Evolutionary conservation across 2,113 vertebrate species (phyloP).

Genomic region (Pedetes capensis): DNA sequence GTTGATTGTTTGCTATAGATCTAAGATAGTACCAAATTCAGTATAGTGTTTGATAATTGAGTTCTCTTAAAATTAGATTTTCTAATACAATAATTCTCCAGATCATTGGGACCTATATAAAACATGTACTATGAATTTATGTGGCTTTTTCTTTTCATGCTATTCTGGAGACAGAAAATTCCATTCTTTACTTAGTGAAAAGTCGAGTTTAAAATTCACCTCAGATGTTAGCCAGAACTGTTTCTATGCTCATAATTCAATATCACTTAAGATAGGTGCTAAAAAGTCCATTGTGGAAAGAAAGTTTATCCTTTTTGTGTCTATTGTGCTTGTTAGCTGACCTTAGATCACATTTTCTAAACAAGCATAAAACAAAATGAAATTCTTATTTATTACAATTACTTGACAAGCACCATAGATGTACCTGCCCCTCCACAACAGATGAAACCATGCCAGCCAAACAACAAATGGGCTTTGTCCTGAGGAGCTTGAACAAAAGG

Average conservation of each 20-base stretch:
- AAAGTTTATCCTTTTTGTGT: conserved; percentile 1
- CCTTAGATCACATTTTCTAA: conserved; percentile 44
- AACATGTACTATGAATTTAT: neutral
- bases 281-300: conserved; percentile 14
- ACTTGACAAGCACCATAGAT: neutral
- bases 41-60: neutral
- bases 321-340: conserved; percentile 41
- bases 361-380: neutral
- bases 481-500: neutral
- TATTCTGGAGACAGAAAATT: conserved; percentile 4
- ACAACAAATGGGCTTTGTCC: conserved; percentile 61
- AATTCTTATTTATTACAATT: neutral
- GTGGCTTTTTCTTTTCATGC: neutral
- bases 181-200: neutral
- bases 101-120: neutral
- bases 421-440: conserved; percentile 46
- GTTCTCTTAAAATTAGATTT: neutral
- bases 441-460: conserved; percentile 35
- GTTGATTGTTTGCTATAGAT: neutral
- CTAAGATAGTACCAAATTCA: neutral
- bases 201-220: neutral
- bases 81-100: neutral
- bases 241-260: neutral
- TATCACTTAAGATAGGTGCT: neutral
- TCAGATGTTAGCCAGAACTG: neutral